Conservation (phyloP, 2,113 vertebrate species). For the Martes martes region DNA sequence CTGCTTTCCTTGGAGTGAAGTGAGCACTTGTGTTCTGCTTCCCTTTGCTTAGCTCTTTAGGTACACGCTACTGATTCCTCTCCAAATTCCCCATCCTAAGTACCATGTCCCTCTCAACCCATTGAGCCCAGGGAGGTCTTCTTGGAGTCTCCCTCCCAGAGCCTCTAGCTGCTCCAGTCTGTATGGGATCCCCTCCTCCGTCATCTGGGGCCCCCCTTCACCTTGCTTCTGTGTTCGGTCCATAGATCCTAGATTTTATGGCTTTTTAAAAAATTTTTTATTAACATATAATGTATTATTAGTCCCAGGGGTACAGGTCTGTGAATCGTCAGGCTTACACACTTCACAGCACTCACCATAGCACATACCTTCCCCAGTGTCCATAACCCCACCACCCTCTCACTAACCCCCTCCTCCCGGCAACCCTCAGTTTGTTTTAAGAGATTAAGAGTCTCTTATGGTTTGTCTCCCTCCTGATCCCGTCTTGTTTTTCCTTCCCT, state of each 20-base stretch:
- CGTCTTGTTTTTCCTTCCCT: no score
- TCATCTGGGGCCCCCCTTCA: neutral
- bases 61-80: neutral
- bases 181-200: neutral
- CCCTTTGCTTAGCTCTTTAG: neutral
- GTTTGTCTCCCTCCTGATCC: no score
- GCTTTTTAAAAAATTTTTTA: neutral
- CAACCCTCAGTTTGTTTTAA: no score
- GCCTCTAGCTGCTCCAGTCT: neutral
- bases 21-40: neutral
- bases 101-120: neutral
- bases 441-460: no score
- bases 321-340: no score
- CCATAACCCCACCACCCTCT: no score
- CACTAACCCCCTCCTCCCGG: no score
- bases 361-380: no score
- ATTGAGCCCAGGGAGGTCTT: neutral
- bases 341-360: no score
- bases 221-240: neutral
- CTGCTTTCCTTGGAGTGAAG: neutral
- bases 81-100: neutral
- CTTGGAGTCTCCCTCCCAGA: neutral
- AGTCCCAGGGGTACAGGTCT: no score
- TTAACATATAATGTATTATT: no score
- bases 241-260: neutral